Conservation (phyloP, 1,140 invertebrate genomes). For the Stenopsyche tienmushanensis region DNA sequence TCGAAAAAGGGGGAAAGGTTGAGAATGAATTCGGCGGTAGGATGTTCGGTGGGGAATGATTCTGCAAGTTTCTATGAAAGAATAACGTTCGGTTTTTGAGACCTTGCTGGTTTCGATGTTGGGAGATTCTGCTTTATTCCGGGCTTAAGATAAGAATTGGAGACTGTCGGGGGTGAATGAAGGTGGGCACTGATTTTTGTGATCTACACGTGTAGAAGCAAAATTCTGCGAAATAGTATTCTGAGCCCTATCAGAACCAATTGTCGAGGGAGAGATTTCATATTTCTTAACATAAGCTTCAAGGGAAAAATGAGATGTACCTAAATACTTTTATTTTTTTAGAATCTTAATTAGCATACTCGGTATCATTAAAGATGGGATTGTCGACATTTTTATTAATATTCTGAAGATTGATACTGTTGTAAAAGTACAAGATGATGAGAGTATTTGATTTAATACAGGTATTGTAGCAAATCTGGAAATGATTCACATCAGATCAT, state of each 20-base stretch:
- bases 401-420: no score
- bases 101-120: constrained; percentile 4
- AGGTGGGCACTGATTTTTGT: constrained; percentile 13
- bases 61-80: constrained; percentile 31
- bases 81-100: constrained; percentile 13
- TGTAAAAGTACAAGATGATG: no score
- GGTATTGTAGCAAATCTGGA: no score
- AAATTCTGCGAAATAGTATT: background rate
- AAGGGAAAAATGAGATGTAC: no score
- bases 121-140: constrained; percentile 6
- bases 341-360: no score
- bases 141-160: constrained; percentile 24
- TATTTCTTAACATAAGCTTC: no score
- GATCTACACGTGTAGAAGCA: constrained; percentile 12
- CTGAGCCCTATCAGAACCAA: background rate
- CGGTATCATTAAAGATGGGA: no score
- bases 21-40: constrained; percentile 15
- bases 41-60: constrained; percentile 30
- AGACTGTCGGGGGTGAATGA: background rate
- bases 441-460: no score
- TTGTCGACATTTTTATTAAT: no score
- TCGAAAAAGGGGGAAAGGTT: background rate
- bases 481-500: no score
- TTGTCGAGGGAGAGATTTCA: no score
- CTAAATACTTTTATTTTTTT: no score